Base-by-base conservation (phyloP, 2,888 invertebrate species). In the Cosmopolites sordidus region DNA sequence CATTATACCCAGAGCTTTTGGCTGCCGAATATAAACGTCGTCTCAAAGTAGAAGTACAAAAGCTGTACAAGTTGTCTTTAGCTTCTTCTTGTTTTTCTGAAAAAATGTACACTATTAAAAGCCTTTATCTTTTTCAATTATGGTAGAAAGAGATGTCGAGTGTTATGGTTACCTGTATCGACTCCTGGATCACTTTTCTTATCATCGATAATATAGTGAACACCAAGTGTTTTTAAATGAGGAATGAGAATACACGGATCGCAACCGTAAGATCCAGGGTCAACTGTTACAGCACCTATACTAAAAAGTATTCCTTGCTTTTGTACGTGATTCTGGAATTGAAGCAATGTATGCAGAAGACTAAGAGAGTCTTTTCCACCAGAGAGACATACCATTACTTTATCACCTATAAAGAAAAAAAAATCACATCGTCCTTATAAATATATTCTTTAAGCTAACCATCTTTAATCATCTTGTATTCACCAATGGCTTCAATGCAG, bases 321-420 rank as follows among this genome's bases (percentile, higher is more conserved):
- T 51, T 83, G 76, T 2, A 84, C 81, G 66, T 89, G 86, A 71
- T 83, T 87, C 75, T 89, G 88, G 72, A 91, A 91, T 69, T 93
- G 92, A 48, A 87, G 83, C 64, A 94, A 75, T 0, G 88, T 84
- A 70, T 94, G 93, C 0, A 94, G 76, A 8, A 94, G 76, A 1
- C 88, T 86, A n/a, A 93, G 75, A 0, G 92, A 92, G 67, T 89
- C 86, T 61, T 87, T 86, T 1, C 89, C 89, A 0, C 89, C 91
- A 0, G 92, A 91, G 40, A 94, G 75, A 68, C 93, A 92, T 11
- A 93, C 84, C 67, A 94, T 77, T 12, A 93, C 83, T 48, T 60
- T 58, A 33, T 59, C 59, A 41, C 59, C 58, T 54, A 27, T 9
- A 55, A 52, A 22, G 17, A 14, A 12, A 18, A 18, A 12, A 18